phyloP scores from a whole-genome alignment of 1,140 invertebrate genomes.

The Andricus grossulariae region DNA sequence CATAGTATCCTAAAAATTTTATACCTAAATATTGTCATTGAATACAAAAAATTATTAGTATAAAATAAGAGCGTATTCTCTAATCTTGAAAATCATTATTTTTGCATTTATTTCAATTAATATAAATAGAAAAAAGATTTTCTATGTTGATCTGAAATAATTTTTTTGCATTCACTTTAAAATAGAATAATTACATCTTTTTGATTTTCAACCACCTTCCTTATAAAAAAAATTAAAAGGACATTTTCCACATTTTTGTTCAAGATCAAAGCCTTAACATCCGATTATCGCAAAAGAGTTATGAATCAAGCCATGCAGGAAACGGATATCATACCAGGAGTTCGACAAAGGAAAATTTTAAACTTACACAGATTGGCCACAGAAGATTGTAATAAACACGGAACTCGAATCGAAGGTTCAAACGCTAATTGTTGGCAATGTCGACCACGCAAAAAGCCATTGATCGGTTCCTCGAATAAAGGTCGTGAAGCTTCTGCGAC shows the following conservation, averaged over 20 bases:
- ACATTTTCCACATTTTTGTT: neutral
- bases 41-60: too few species aligned
- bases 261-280: neutral
- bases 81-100: too few species aligned
- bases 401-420: neutral
- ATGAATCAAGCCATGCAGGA: constrained; percentile 43
- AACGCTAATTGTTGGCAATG: neutral
- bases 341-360: constrained; percentile 19
- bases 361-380: neutral
- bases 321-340: constrained; percentile 40
- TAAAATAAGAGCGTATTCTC: too few species aligned
- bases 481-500: neutral
- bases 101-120: too few species aligned
- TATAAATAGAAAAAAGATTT: too few species aligned
- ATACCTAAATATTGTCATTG: too few species aligned
- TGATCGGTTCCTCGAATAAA: constrained; percentile 28
- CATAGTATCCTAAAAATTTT: too few species aligned
- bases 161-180: too few species aligned
- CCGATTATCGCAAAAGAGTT: constrained; percentile 38
- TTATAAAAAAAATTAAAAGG: too few species aligned
- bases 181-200: too few species aligned
- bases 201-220: too few species aligned
- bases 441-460: constrained; percentile 39
- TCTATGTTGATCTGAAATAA: too few species aligned
- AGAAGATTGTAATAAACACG: neutral